phyloP scores from a whole-genome alignment of 2,888 invertebrate genomes.

The Lampropteryx suffumata region DNA sequence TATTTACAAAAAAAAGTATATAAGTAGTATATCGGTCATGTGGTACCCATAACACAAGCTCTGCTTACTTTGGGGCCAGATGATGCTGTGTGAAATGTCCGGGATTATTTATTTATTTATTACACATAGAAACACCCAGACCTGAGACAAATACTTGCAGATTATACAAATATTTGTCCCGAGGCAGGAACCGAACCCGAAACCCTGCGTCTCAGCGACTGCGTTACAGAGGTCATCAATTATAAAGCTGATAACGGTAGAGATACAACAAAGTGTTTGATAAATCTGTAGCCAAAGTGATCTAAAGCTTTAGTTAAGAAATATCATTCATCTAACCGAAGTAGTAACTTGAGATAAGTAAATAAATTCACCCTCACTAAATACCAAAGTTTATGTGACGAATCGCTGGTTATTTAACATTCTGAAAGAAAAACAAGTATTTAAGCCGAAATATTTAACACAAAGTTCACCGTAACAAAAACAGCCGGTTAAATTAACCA shows the following conservation, averaged over 20 bases:
- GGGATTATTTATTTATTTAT: too few species aligned
- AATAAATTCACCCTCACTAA: conserved; percentile 14
- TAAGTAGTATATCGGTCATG: too few species aligned
- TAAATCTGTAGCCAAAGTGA: conserved; percentile 1
- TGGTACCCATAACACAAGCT: too few species aligned
- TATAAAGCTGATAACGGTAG: not conserved
- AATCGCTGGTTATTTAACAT: conserved; percentile 36
- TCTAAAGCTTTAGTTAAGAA: conserved; percentile 5
- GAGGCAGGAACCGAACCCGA: too few species aligned
- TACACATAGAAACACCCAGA: too few species aligned
- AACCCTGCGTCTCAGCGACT: too few species aligned
- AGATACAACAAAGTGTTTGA: not conserved
- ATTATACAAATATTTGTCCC: too few species aligned
- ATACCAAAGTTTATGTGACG: conserved; percentile 27
- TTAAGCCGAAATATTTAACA: conserved; percentile 27
- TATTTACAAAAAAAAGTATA: too few species aligned
- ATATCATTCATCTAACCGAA: conserved; percentile 6
- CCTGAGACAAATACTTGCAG: too few species aligned
- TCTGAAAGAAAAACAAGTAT: conserved; percentile 32
- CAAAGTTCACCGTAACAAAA: not conserved
- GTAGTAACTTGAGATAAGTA: conserved; percentile 7
- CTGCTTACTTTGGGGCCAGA: too few species aligned
- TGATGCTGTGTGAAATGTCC: too few species aligned
- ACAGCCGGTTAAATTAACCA: not conserved
- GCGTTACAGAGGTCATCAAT: not conserved